These are phyloP conservation scores for Paraplagusia blochii DNA, from an alignment of 2,113 vertebrate genomes.

Conservation along the genomic window DNA sequence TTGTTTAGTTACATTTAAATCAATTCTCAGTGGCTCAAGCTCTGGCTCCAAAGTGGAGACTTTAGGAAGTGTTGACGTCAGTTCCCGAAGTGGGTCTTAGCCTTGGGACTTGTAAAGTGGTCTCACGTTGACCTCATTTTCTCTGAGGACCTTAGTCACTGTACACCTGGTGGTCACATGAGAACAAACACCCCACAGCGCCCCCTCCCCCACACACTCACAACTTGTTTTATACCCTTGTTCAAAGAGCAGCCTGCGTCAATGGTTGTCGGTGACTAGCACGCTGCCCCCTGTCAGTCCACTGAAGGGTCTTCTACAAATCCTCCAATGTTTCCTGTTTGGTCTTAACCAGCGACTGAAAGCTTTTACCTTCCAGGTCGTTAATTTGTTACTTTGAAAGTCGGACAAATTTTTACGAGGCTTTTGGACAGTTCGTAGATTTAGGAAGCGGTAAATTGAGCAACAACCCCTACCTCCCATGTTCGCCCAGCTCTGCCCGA, in stretches of 20 bases:
- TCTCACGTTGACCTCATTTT: slow-evolving; percentile 59
- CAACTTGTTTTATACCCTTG: slow-evolving; percentile 53
- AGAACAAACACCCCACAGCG: slow-evolving; percentile 20
- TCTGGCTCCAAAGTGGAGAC: slow-evolving; percentile 32
- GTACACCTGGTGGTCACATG: slow-evolving; percentile 56
- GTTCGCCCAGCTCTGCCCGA: no score
- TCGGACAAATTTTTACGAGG: background rate
- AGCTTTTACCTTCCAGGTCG: slow-evolving; percentile 14
- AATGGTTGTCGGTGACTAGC: slow-evolving; percentile 38
- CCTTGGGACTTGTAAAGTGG: slow-evolving; percentile 69
- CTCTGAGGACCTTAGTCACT: slow-evolving; percentile 53
- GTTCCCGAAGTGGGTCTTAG: slow-evolving; percentile 67
- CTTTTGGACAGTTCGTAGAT: background rate
- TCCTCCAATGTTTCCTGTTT: slow-evolving; percentile 19
- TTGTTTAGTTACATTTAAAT: no score
- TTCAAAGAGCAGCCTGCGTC: slow-evolving; percentile 60
- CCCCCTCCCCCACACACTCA: slow-evolving; percentile 31
- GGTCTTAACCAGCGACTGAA: slow-evolving; percentile 15
- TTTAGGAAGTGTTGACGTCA: slow-evolving; percentile 68
- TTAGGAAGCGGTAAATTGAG: background rate
- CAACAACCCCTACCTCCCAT: background rate
- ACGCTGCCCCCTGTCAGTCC: slow-evolving; percentile 37
- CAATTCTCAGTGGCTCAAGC: slow-evolving; percentile 13
- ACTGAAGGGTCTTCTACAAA: slow-evolving; percentile 34
- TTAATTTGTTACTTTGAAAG: slow-evolving; percentile 1